Evolutionary conservation across 2,888 invertebrate genomes (phyloP), one percentile per base, ranked within the genome.

Genomic region (Drosophila merina): DNA sequence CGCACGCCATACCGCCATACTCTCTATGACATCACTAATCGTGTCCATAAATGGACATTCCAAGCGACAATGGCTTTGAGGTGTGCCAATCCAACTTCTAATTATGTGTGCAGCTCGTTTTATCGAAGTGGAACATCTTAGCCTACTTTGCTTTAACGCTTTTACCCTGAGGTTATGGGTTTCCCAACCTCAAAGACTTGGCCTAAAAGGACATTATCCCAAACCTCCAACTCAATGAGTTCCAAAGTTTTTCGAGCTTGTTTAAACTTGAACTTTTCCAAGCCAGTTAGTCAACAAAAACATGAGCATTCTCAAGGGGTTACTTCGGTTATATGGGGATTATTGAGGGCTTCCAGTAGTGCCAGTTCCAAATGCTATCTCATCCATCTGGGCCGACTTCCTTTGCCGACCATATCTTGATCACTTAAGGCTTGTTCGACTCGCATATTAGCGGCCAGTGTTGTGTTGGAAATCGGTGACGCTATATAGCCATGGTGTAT

Each of bases 381-480:
- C 44, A 20, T 47, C 20, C 48, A 31, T 57, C 47, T 49, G 26
- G 42, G 8, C 25, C 42, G 33, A 42, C 36, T 59, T 51, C 40
- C 50, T 59, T 36, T 10, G 25, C 36, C 33, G 3, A 20, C 25
- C 54, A 25, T 73, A 80, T 73, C 77, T 67, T 66, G 74, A 80
- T 72, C 70, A 72, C 62, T 83, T 80, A 83, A 76, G 56, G 74
- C 67, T 60, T 80, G 75, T 79, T 79, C 44, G 62, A 73, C 60
- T 56, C 75, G 63, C 62, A 54, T 66, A 75, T 75, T 77, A 77
- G 47, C 36, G 58, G 7, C 12, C 5, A 9, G 20, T 47, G 50
- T 57, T 36, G 40, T 20, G n/a, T n/a, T 26, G 25, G 36, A 31
- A 25, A 12, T 38, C 36, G 50, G 14, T 50, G 33, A 33, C 20